Evolutionary conservation across 2,888 invertebrate genomes (phyloP).

Genomic region (Keiferia lycopersicella): DNA sequence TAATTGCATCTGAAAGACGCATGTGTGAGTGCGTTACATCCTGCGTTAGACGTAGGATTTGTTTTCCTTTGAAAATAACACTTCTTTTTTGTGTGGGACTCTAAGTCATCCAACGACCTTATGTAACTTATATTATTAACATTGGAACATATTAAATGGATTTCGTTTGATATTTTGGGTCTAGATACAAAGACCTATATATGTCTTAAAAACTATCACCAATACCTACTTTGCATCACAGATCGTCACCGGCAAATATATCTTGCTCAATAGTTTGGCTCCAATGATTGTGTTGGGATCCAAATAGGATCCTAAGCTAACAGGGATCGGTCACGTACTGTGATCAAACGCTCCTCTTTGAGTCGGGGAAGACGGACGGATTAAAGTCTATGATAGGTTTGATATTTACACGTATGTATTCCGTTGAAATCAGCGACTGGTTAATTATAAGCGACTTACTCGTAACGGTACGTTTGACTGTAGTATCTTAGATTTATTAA

Average conservation of each 20-base stretch:
- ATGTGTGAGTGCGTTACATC: no score
- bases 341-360: conserved; percentile 21
- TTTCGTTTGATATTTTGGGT: background rate
- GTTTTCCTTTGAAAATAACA: no score
- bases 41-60: no score
- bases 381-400: conserved; percentile 4
- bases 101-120: no score
- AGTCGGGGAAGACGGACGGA: background rate
- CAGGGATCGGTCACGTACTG: conserved; percentile 22
- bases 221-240: background rate
- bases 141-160: no score
- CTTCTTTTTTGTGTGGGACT: no score
- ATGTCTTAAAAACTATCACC: background rate
- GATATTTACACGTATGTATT: background rate
- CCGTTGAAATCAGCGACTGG: background rate
- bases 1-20: no score
- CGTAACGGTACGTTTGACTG: background rate
- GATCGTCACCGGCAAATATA: conserved; percentile 24
- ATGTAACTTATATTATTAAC: no score
- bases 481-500: no score
- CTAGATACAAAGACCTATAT: background rate
- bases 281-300: conserved; percentile 28
- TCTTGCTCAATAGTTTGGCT: conserved; percentile 24
- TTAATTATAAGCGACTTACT: background rate
- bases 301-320: conserved; percentile 30